phyloP scores from a whole-genome alignment of 2,113 vertebrate species.

The Agapornis roseicollis region DNA sequence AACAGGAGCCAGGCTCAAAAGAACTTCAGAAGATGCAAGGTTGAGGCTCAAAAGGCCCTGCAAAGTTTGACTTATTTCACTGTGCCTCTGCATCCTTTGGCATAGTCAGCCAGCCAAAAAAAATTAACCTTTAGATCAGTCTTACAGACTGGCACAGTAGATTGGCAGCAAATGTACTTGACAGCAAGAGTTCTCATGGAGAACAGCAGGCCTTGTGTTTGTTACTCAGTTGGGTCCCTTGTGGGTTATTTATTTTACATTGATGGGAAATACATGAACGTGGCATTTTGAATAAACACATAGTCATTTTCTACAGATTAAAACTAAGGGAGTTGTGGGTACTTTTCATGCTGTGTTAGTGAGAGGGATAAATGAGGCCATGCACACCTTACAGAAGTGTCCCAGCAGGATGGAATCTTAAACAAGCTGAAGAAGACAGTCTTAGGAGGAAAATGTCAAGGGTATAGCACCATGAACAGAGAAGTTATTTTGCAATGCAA shows the following conservation, averaged over 20 bases:
- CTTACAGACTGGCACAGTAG: background rate
- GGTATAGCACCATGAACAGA: background rate
- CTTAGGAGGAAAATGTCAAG: background rate
- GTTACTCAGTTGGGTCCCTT: background rate
- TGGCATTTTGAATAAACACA: conserved; percentile 11
- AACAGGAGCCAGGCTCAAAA: fast-evolving
- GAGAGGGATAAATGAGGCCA: background rate
- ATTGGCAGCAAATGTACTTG: conserved; percentile 6
- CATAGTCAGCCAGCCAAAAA: background rate
- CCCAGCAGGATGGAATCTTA: background rate
- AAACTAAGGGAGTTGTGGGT: background rate
- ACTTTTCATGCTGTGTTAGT: background rate
- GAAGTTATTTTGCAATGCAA: background rate
- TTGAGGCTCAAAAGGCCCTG: background rate
- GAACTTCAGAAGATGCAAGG: background rate
- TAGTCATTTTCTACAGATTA: background rate
- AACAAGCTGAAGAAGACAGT: background rate
- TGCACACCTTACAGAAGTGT: background rate
- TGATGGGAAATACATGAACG: background rate
- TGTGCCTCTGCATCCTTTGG: background rate
- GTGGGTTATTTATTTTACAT: background rate
- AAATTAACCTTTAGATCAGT: background rate
- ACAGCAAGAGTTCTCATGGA: background rate
- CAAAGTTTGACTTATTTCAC: background rate
- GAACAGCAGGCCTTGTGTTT: background rate